Base-by-base conservation (phyloP, 2,888 invertebrate genomes). In the Brachyptera putata region DNA sequence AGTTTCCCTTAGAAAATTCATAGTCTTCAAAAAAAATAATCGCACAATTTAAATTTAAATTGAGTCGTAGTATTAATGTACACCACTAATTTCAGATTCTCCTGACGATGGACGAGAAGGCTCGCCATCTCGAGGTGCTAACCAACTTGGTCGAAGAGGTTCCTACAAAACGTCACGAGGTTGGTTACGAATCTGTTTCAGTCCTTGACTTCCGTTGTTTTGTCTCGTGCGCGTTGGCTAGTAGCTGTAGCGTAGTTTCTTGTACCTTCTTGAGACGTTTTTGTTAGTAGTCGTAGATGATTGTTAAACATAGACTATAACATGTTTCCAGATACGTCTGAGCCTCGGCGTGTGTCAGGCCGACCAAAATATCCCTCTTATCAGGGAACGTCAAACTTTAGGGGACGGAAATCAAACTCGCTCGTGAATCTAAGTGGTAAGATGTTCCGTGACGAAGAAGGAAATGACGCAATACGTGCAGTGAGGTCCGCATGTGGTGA, bases 371-470 rank as follows among this genome's bases (percentile, higher is more conserved):
- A 86, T 83, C 81, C 86, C 78, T 85, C 85, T 83, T 86, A 86
- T 85, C 86, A 86, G 85, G 78, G 73, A 18, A 34, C 53, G 13
- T 53, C 53, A 34, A 89, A 88, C 88, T 89, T 90, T 86, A 89
- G 89, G 84, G 82, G 82, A 72, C 87, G 91, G 86, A 91, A 91
- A 83, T 91, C 91, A 81, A 91, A 89, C 86, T 92, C 91, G 78
- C 86, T 92, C 83, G 91, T 92, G 91, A 92, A 92, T 85, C 84
- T 92, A 84, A 91, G 91, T 85, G 91, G 92, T 92, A 91, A 92
- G 91, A 84, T 30, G 30, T 11, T 30, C 30, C n/a, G n/a, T n/a
- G n/a, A n/a, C 34, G 34, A 5, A 11, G 39, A n/a, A 14, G 39
- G 39, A 4, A 39, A 14, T 39, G 39, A 39, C 39, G 11, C 14